A percentile compares a stretch with the other conserved stretches of the same genome.
These are phyloP conservation scores for Pseudomyrmex flavicornis DNA, from an alignment of 1,140 invertebrate species.

Conservation along the genomic window DNA sequence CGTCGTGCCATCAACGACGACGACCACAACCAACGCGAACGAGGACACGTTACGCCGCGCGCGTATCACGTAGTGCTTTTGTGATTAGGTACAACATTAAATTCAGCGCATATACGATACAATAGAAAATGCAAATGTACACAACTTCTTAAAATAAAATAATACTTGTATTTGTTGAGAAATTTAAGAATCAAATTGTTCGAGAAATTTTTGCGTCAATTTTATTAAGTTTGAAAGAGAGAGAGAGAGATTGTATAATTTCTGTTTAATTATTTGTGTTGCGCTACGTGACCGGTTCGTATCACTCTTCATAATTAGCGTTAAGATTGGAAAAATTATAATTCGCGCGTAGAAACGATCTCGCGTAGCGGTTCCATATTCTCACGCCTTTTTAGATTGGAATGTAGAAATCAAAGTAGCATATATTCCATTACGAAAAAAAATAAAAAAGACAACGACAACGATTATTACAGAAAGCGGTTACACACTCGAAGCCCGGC, in stretches of 20 bases:
- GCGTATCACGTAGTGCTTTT: background rate
- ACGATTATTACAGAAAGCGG: slow-evolving; percentile 2
- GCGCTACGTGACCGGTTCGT: background rate
- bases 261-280: slow-evolving; percentile 2
- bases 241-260: background rate
- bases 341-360: background rate
- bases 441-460: background rate
- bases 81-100: too few relatives aligned
- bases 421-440: slow-evolving; percentile 1
- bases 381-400: background rate
- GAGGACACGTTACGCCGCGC: background rate
- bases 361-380: background rate
- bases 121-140: background rate
- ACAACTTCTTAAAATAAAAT: background rate
- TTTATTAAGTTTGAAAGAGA: too few relatives aligned
- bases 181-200: background rate
- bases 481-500: background rate
- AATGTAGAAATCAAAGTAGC: background rate
- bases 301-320: slow-evolving; percentile 20
- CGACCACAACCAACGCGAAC: slow-evolving; percentile 12
- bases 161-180: background rate
- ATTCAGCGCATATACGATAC: background rate
- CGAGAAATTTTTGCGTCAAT: background rate
- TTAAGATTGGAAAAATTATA: background rate
- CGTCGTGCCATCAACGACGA: background rate